phyloP scores from a whole-genome alignment of 2,797 vertebrate genomes.

The Peromyscus eremicus region DNA sequence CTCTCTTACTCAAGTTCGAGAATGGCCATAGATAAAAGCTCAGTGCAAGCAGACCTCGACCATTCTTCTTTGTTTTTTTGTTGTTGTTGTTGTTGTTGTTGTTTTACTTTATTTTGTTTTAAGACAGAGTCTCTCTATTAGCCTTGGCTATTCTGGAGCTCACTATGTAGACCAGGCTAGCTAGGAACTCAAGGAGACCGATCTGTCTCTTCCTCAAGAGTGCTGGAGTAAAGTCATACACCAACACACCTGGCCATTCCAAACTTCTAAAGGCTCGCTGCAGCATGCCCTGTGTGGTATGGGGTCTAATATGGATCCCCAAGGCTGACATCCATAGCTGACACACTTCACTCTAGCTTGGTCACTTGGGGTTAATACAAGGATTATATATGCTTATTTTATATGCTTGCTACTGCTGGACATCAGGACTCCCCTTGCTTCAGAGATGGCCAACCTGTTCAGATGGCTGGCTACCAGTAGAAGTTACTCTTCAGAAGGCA shows the following conservation, averaged over 20 bases:
- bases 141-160: neutral
- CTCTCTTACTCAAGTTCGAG: too few species aligned
- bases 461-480: too few species aligned
- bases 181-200: neutral
- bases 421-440: neutral
- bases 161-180: neutral
- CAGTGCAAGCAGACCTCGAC: rapidly evolving
- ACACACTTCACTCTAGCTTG: neutral
- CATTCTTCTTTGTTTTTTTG: neutral
- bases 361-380: neutral
- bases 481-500: neutral
- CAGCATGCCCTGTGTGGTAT: neutral
- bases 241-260: neutral
- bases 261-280: neutral
- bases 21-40: neutral
- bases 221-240: neutral
- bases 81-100: too few species aligned
- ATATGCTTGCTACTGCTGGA: neutral
- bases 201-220: neutral
- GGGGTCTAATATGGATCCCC: rapidly evolving
- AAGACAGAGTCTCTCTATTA: neutral
- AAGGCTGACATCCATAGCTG: neutral
- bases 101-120: neutral
- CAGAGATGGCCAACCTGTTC: neutral
- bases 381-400: neutral